These are phyloP conservation scores for Laspeyria flexula DNA, from an alignment of 2,888 invertebrate genomes.

Conservation along the genomic window DNA sequence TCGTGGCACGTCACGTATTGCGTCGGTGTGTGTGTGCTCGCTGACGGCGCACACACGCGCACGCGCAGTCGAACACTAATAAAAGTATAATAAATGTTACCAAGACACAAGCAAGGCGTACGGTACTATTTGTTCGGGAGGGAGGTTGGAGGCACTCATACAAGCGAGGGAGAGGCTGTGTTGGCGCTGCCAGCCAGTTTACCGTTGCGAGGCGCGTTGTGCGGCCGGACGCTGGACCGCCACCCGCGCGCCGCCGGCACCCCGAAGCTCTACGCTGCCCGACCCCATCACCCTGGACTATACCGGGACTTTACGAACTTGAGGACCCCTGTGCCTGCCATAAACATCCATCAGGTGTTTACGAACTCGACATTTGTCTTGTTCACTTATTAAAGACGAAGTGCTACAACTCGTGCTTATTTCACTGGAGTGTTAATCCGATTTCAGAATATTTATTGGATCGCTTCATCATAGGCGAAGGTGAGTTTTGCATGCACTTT, in stretches of 20 bases:
- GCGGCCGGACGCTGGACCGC: conserved; percentile 82
- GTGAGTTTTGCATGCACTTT: conserved; percentile 59
- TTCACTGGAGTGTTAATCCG: conserved; percentile 81
- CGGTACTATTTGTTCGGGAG: conserved; percentile 85
- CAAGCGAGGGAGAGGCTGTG: conserved; percentile 83
- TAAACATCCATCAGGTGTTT: conserved; percentile 57
- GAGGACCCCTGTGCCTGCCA: conserved; percentile 58
- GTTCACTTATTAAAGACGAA: conserved; percentile 72
- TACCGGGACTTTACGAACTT: conserved; percentile 55
- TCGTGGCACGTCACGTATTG: conserved; percentile 51
- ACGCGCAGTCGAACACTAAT: conserved; percentile 67
- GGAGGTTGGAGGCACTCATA: conserved; percentile 84
- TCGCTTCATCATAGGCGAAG: conserved; percentile 69
- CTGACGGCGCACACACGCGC: conserved; percentile 64
- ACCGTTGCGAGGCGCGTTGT: conserved; percentile 86
- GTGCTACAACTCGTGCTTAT: conserved; percentile 81
- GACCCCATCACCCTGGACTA: conserved; percentile 57
- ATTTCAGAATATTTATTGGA: conserved; percentile 81
- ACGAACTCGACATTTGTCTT: conserved; percentile 59
- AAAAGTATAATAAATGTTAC: conserved; percentile 82
- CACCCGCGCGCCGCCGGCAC: conserved; percentile 81
- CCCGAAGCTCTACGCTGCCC: conserved; percentile 61
- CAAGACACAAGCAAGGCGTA: conserved; percentile 82
- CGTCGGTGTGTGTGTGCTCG: conserved; percentile 52
- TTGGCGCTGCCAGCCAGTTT: conserved; percentile 81